These are phyloP conservation scores for Drymodes brunneopygia DNA, from an alignment of 2,113 vertebrate species.

Conservation along the genomic window DNA sequence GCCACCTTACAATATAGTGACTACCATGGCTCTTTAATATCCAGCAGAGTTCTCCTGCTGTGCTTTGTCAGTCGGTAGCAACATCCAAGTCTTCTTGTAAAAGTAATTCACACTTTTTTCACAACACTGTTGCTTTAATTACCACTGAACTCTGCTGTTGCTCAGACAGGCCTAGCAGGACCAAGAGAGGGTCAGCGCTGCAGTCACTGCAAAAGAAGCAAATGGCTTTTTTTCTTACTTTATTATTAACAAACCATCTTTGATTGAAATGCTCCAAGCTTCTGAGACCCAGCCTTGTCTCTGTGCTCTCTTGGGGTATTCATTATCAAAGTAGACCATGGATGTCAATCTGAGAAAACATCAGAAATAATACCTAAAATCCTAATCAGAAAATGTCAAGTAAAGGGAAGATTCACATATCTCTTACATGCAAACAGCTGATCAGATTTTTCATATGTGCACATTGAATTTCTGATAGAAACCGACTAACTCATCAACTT, in stretches of 20 bases:
- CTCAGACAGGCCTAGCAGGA: slow-evolving; percentile 82
- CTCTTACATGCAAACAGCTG: slow-evolving; percentile 18
- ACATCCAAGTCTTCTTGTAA: slow-evolving; percentile 79
- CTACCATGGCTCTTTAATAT: slow-evolving; percentile 78
- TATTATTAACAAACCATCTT: slow-evolving; percentile 79
- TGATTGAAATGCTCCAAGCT: slow-evolving; percentile 77
- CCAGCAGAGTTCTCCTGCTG: slow-evolving; percentile 80
- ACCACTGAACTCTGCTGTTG: slow-evolving; percentile 79
- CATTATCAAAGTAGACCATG: slow-evolving; percentile 72
- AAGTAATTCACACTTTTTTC: slow-evolving; percentile 89
- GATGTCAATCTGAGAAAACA: slow-evolving; percentile 56
- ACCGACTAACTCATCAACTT: not conserved
- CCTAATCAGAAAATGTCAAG: slow-evolving; percentile 62
- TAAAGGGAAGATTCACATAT: slow-evolving; percentile 17
- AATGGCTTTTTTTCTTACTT: slow-evolving; percentile 77
- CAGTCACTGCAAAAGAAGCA: slow-evolving; percentile 77
- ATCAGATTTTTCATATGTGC: not conserved
- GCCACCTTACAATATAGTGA: slow-evolving; percentile 73
- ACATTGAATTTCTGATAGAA: not conserved
- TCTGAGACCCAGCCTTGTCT: slow-evolving; percentile 75
- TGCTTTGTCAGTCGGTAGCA: slow-evolving; percentile 79
- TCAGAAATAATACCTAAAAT: slow-evolving; percentile 48
- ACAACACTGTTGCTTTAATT: slow-evolving; percentile 86
- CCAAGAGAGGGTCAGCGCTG: slow-evolving; percentile 76
- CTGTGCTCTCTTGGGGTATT: slow-evolving; percentile 72